Evolutionary conservation across 2,797 vertebrate species (phyloP).

Genomic region (Malurus splendens): DNA sequence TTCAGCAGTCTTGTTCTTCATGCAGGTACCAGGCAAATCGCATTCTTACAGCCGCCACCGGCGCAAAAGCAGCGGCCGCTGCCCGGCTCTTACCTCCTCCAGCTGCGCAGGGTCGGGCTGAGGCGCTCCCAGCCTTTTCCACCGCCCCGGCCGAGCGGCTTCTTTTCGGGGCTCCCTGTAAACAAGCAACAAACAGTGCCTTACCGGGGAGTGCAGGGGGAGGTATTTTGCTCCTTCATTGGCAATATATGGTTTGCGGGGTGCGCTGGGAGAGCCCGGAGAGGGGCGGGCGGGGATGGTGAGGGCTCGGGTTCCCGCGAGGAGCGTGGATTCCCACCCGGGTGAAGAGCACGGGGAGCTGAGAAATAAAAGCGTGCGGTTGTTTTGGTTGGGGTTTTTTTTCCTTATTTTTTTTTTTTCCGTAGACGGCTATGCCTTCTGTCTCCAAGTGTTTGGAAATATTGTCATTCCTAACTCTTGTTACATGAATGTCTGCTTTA

Average conservation of each 20-base stretch:
- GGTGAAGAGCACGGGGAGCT: not conserved
- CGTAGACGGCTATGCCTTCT: constrained; percentile 42
- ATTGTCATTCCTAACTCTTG: constrained; percentile 65
- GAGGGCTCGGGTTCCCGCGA: not conserved
- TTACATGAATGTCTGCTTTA: constrained; percentile 69
- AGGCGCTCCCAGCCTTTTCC: constrained; percentile 20
- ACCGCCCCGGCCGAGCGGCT: constrained; percentile 10
- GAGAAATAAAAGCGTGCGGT: constrained; percentile 26
- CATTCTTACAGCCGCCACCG: not conserved
- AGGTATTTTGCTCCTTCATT: constrained; percentile 19
- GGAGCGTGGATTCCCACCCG: constrained; percentile 31
- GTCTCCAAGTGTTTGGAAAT: constrained; percentile 54
- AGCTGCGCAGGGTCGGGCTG: constrained; percentile 9
- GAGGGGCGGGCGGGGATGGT: not conserved
- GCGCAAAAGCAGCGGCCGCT: not conserved
- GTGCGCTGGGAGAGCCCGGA: not conserved
- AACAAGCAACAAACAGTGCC: constrained; percentile 66
- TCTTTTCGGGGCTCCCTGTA: constrained; percentile 60
- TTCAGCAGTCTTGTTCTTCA: not conserved
- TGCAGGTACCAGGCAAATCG: constrained; percentile 19
- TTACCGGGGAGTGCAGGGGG: constrained; percentile 35
- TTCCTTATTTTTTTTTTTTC: not conserved
- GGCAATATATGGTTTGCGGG: not conserved
- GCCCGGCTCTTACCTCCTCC: constrained; percentile 65
- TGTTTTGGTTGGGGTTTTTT: not conserved